Base-by-base conservation (phyloP, 1,140 invertebrate species). In the Cydia splendana region DNA sequence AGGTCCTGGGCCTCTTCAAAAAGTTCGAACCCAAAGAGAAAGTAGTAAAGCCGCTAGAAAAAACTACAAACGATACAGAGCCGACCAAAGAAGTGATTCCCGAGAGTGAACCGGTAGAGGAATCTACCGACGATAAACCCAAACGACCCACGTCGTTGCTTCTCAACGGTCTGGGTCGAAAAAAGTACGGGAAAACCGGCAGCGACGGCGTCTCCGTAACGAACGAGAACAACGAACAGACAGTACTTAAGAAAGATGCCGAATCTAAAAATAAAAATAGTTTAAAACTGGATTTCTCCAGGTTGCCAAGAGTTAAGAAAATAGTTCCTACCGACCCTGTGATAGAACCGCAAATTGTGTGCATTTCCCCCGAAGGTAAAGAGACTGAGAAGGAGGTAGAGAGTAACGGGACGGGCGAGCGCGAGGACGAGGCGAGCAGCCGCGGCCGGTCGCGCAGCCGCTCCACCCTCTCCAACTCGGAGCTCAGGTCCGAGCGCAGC, bases 1-100 rank as follows among this genome's bases (percentile, higher is more conserved):
- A 96, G 90, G 96, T 97, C 75, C 88, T 97, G 20, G 96, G 96
- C 3, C 86, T 97, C 0, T 96, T 97, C 80, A 96, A 95, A 77
- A 96, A 95, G 83, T 94, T 95, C 81, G 96, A 94, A 79, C 87
- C 90, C 0, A 93, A 91, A 82, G 90, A 93, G 15, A 91, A 89
- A 80, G 53, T 51, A 76, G 42, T 78, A 20, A 91, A 88, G 79
- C 74, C 81, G 10, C 24, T 85, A 20, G 87, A 88, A 82, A 91
- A 85, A 77, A 79, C 80, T 45, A 57, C 53, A 10, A 82, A 42
- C 67, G 84, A 89, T 79, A 85, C 82, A 34, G 77, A 79, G 51
- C 76, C 79, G 2, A 83, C 76, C 34, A 81, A 77, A 13, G 77
- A 76, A 42, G 65, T 74, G 48, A 90, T 83, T 76, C 80, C 83